Base-by-base conservation (phyloP, 1,140 invertebrate genomes). In the Notospermus geniculatus region DNA sequence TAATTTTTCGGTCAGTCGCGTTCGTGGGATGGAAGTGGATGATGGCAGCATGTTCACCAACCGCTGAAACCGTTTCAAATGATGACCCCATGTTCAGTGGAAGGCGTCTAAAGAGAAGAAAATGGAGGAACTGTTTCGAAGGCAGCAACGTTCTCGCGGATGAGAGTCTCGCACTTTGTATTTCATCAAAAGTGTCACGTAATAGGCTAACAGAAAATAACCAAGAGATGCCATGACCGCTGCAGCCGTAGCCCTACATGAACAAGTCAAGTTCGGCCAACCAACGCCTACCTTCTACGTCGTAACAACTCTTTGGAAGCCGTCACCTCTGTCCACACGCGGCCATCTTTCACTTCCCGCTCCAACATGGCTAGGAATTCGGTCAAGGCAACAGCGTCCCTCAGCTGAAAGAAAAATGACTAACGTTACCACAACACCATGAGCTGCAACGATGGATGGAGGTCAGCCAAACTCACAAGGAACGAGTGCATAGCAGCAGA, bases 291-390 rank as follows among this genome's bases (percentile, higher is more conserved):
- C 88, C 81, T 81, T 73, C 94, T 85, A 62, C 93, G 91, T 67
- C 88, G 84, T 71, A 92, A 86, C 2, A 98, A 82, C 77, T 90
- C 88, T 15, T 85, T 80, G 1, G 93, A 89, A 7, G 90, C 94
- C 29, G 89, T 87, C 25, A 95, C 85, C 83, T 98, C 96, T 1
- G 92, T 78, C 77, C 76, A 79, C 9, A 28, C 2, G 29, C 92
- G 1, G 91, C 84, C 81, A 0, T 86, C 86, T 86, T 89, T 59
- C 0, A 79, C 73, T 62, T 73, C 79, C 62, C 87, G 85, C 72
- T 98, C 92, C 0, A 98, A 80, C 92, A 94, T 97, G n/a, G 88
- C 85, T 74, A 96, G 89, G 79, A 95, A 97, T 66, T 90, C 87
- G 52, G 92, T 90, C 2, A 98, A 82, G 0, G 95, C 94, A 9